phyloP scores from a whole-genome alignment of 2,888 invertebrate genomes.

The Pasiphila rectangulata region DNA sequence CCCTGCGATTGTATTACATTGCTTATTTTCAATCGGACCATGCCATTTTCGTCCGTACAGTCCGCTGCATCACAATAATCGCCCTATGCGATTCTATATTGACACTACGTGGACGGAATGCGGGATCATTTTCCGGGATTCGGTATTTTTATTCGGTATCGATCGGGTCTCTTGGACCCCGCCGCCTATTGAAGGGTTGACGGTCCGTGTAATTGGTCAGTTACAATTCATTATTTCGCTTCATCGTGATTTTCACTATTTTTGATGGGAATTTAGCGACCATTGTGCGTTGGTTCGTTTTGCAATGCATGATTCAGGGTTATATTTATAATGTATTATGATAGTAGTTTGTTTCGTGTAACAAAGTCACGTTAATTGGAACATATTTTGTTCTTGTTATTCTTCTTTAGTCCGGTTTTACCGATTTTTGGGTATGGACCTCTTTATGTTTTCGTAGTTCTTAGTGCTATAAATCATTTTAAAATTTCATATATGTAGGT shows the following conservation, averaged over 20 bases:
- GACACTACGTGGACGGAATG: constrained; percentile 75
- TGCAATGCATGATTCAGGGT: no score
- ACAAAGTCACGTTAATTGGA: no score
- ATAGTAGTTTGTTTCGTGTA: no score
- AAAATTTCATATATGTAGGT: no score
- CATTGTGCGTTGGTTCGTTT: no score
- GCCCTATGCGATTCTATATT: constrained; percentile 72
- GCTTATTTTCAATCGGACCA: constrained; percentile 69
- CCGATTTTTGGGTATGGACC: not conserved
- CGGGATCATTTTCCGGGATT: constrained; percentile 67
- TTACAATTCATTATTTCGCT: constrained; percentile 73
- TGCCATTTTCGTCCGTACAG: constrained; percentile 53
- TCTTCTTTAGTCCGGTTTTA: no score
- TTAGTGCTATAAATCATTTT: no score
- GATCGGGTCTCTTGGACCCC: constrained; percentile 55
- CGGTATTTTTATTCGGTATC: constrained; percentile 74
- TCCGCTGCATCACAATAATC: constrained; percentile 76
- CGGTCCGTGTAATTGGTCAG: constrained; percentile 73
- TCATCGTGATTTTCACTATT: constrained; percentile 28
- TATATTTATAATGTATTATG: no score
- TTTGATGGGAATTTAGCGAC: constrained; percentile 9
- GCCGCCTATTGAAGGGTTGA: constrained; percentile 67
- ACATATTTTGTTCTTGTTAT: no score
- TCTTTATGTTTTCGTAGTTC: no score
- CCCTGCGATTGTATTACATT: constrained; percentile 19